Conservation (phyloP, 2,113 vertebrate species). For the Nycticorax nycticorax region DNA sequence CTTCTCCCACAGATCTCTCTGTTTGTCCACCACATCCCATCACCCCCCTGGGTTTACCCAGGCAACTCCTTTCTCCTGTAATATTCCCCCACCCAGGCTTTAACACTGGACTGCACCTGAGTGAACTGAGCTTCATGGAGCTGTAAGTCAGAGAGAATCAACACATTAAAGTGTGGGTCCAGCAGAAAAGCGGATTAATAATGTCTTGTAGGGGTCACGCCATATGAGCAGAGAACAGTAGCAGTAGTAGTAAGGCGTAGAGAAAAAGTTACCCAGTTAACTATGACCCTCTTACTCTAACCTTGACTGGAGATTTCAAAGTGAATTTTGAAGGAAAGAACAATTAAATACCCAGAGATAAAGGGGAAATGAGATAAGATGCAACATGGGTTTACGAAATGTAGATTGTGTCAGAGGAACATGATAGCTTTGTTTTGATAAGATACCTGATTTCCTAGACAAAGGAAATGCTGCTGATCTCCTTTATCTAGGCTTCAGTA, state of each 20-base stretch:
- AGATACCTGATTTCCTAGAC: constrained; percentile 56
- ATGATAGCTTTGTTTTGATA: constrained; percentile 68
- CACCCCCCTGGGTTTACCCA: background rate
- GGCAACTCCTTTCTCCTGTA: background rate
- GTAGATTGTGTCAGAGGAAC: constrained; percentile 42
- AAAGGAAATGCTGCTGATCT: constrained; percentile 42
- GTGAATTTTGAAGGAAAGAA: constrained; percentile 48
- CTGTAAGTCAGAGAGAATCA: background rate
- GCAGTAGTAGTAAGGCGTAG: background rate
- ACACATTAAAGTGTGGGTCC: background rate
- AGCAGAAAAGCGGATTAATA: background rate
- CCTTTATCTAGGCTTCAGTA: constrained; percentile 55
- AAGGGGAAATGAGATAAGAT: constrained; percentile 61
- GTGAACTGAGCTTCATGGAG: background rate
- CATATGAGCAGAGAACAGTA: background rate
- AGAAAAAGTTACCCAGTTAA: background rate
- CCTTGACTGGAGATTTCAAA: constrained; percentile 20
- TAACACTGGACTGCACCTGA: background rate
- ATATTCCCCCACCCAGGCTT: background rate
- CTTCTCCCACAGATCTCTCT: background rate
- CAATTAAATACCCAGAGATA: constrained; percentile 63
- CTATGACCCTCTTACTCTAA: background rate
- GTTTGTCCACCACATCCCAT: background rate
- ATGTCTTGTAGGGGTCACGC: background rate
- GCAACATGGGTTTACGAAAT: constrained; percentile 28